Evolutionary conservation across 2,113 vertebrate genomes (phyloP).

Genomic region (Leiothrix lutea): DNA sequence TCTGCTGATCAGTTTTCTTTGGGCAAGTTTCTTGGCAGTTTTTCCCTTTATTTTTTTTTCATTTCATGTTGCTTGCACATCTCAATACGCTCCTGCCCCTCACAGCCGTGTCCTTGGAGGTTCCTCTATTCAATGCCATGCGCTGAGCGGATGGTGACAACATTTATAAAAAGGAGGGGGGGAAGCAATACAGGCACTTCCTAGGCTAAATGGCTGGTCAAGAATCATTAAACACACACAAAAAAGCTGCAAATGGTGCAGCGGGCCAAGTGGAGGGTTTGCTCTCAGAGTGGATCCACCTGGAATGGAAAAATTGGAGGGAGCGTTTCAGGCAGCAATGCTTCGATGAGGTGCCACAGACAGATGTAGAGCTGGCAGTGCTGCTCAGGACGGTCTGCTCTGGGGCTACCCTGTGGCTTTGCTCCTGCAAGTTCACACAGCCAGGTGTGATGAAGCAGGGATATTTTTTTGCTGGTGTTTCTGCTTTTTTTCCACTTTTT

Average conservation of each 20-base stretch:
- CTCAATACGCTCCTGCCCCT: background rate
- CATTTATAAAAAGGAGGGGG: background rate
- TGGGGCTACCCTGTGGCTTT: background rate
- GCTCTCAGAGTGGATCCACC: constrained; percentile 4
- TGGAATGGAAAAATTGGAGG: background rate
- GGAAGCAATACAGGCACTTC: constrained; percentile 32
- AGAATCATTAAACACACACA: constrained; percentile 14
- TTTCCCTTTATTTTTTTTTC: constrained; percentile 7
- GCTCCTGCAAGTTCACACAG: background rate
- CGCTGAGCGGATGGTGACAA: background rate
- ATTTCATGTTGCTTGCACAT: constrained; percentile 15
- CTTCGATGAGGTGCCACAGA: background rate
- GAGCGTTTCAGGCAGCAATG: background rate
- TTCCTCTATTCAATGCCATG: constrained; percentile 18
- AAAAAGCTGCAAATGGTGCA: background rate
- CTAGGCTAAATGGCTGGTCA: background rate
- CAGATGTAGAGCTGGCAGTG: background rate
- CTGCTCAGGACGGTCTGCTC: background rate
- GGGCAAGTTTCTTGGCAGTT: constrained; percentile 29
- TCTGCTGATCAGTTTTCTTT: constrained; percentile 23
- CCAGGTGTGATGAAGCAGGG: background rate
- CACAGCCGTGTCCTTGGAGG: constrained; percentile 39
- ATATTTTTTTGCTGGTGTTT: background rate
- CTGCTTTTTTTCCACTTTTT: background rate
- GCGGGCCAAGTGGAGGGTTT: constrained; percentile 15